Evolutionary conservation across 2,113 vertebrate genomes (phyloP).

Genomic region (Mus musculus): GRCm39 chr6:56540501-56541000

Average conservation of each 20-base stretch:
- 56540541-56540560: neutral
- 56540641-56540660: neutral
- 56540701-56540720: slow-evolving; percentile 52
- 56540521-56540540: neutral
- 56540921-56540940: neutral
- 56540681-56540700: slow-evolving; percentile 29
- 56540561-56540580: neutral
- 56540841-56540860: neutral
- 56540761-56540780: neutral
- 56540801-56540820: neutral
- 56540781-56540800: neutral
- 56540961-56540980: neutral
- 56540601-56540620: slow-evolving; percentile 45
- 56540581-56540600: neutral
- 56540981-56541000: slow-evolving; percentile 13
- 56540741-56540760: neutral
- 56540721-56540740: neutral
- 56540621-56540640: slow-evolving; percentile 19
- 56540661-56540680: slow-evolving; percentile 60
- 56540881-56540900: neutral
- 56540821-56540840: neutral
- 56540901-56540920: neutral
- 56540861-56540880: neutral
- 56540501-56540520: neutral
- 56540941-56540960: neutral